These are phyloP conservation scores for Chaitophorus viminalis DNA, from an alignment of 2,888 invertebrate species.

Conservation along the genomic window DNA sequence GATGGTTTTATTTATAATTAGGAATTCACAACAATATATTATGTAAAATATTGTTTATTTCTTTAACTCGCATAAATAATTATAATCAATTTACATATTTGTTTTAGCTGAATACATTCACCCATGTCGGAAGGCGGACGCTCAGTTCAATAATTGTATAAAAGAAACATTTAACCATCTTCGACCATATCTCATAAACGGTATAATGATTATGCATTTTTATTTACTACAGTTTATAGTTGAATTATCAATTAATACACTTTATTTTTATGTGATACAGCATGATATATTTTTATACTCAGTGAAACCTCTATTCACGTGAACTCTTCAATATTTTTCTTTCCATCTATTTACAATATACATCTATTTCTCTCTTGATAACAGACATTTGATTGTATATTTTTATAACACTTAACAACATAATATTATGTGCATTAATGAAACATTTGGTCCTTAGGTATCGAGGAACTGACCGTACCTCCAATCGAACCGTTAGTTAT, in stretches of 20 bases:
- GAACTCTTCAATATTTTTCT: not conserved
- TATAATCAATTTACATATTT: conserved; percentile 32
- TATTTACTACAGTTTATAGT: not conserved
- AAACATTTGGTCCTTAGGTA: conserved; percentile 69
- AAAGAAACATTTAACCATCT: conserved; percentile 78
- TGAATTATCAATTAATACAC: not conserved
- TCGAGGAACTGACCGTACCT: conserved; percentile 78
- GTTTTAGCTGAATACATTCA: conserved; percentile 77
- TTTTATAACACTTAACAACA: too few species aligned
- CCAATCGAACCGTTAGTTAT: conserved; percentile 80
- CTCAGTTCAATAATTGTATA: conserved; percentile 74
- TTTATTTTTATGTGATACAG: too few species aligned
- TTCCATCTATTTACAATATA: not conserved
- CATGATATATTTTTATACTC: too few species aligned
- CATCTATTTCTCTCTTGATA: not conserved
- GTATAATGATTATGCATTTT: conserved; percentile 65
- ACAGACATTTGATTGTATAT: not conserved
- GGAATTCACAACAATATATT: not conserved
- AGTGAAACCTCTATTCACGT: not conserved
- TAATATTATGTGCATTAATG: not conserved
- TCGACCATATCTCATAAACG: conserved; percentile 75
- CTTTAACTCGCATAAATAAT: not conserved
- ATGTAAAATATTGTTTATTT: not conserved
- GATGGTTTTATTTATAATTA: not conserved
- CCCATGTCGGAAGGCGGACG: conserved; percentile 77